Percentiles rank a stretch among this genome's conserved stretches.
Evolutionary conservation across 2,113 vertebrate species (phyloP).

Genomic region (Catharus fuscescens): DNA sequence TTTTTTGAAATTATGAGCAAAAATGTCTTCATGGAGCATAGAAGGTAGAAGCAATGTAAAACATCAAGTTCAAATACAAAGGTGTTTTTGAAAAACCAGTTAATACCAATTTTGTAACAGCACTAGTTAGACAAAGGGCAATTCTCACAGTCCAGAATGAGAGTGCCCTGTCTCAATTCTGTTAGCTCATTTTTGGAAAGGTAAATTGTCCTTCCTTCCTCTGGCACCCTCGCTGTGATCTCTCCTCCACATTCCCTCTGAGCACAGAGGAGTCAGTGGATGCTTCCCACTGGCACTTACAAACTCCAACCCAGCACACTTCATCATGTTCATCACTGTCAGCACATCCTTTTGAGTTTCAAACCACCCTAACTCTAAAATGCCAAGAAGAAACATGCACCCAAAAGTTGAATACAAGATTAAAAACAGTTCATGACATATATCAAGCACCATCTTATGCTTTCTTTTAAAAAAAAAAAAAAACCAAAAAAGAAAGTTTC

Average conservation of each 20-base stretch:
- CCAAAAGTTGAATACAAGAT: background rate
- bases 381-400: background rate
- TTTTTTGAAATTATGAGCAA: background rate
- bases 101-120: background rate
- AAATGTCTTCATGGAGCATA: background rate
- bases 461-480: background rate
- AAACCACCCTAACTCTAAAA: background rate
- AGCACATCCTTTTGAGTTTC: background rate
- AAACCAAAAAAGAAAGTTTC: background rate
- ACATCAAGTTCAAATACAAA: background rate
- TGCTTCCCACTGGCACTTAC: background rate
- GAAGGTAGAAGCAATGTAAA: background rate
- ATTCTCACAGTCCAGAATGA: background rate
- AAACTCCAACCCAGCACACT: background rate
- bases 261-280: background rate
- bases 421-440: background rate
- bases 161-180: background rate
- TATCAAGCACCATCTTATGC: background rate
- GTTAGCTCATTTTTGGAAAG: background rate
- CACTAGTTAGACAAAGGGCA: background rate
- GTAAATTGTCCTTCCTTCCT: background rate
- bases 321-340: background rate
- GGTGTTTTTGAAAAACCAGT: background rate
- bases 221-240: rapidly evolving
- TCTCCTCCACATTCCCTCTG: rapidly evolving